Base-by-base conservation (phyloP, 1,140 invertebrate species). In the Drosophila quadrilineata region DNA sequence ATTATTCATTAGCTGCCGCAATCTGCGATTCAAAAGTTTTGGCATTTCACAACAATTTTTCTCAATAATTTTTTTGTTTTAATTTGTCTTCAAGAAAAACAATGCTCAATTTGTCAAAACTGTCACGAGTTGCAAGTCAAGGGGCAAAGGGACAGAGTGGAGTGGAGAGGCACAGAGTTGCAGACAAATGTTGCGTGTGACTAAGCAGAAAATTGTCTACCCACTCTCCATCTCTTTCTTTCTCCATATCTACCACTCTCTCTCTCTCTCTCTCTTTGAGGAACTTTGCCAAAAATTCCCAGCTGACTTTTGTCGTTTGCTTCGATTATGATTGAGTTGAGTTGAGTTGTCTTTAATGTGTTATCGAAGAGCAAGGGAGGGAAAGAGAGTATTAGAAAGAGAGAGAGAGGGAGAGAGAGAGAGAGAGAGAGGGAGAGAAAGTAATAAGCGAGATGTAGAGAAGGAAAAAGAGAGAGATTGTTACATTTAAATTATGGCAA, bases 291-390 rank as follows among this genome's bases (percentile, higher is more conserved):
- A n/a, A n/a, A n/a, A n/a, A n/a, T n/a, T n/a, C n/a, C n/a, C n/a
- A n/a, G n/a, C n/a, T n/a, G n/a, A n/a, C n/a, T n/a, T n/a, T n/a
- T n/a, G n/a, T n/a, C n/a, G n/a, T n/a, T n/a, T 35, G 21, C 26
- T 24, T 21, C 75, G 75, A 73, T 79, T 79, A 79, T 79, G 75
- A 82, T 82, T 69, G 71, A 82, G 76, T 52, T 82, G 76, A 82
- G n/a, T n/a, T n/a, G n/a, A n/a, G n/a, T n/a, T 58, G 76, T 82
- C 69, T 63, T 80, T 75, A 80, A 75, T 72, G 71, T 72, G 68
- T 52, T 74, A 84, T 82, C 64, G 77, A 74, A 36, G 54, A 62
- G 28, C n/a, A 36, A 36, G 35, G 14, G 17, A 36, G 14, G 2
- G 35, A 10, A 33, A n/a, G n/a, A n/a, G n/a, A n/a, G n/a, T n/a